Evolutionary conservation across 2,888 invertebrate species (phyloP).

Genomic region (Sylvicola fuscatus): DNA sequence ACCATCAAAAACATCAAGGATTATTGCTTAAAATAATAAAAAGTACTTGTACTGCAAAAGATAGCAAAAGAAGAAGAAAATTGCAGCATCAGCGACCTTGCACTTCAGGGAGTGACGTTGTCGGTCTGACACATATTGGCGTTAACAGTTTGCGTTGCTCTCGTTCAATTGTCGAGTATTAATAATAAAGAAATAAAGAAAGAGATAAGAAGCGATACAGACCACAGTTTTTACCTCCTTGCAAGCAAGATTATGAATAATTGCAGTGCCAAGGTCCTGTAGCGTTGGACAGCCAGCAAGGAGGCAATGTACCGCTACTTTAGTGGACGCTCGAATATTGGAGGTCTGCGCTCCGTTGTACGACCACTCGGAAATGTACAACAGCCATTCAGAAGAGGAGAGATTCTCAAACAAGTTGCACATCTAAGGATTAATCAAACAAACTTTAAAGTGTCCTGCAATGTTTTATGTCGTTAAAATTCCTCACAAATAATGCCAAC

Average conservation of each 20-base stretch:
- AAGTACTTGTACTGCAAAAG: too few relatives aligned
- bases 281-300: conserved; percentile 48
- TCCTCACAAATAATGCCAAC: conserved; percentile 55
- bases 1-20: background rate
- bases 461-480: background rate
- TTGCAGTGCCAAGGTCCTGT: conserved; percentile 65
- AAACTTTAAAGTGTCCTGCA: conserved; percentile 7
- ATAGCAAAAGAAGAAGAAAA: too few relatives aligned
- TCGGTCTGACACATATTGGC: too few relatives aligned
- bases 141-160: too few relatives aligned
- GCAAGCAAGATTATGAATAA: conserved; percentile 77
- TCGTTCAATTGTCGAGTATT: background rate
- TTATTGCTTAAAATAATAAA: too few relatives aligned
- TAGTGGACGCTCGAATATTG: conserved; percentile 78
- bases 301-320: conserved; percentile 71
- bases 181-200: background rate
- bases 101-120: too few relatives aligned
- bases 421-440: too few relatives aligned
- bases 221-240: conserved; percentile 97
- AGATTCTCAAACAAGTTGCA: conserved; percentile 80
- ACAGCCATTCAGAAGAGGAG: conserved; percentile 77
- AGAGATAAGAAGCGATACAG: conserved; percentile 36
- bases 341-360: conserved; percentile 53
- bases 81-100: too few relatives aligned
- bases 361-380: conserved; percentile 88